A percentile compares a stretch with the other conserved stretches of the same genome.
Conservation (phyloP, 2,888 invertebrate species). For the Pegoplata infirma region DNA sequence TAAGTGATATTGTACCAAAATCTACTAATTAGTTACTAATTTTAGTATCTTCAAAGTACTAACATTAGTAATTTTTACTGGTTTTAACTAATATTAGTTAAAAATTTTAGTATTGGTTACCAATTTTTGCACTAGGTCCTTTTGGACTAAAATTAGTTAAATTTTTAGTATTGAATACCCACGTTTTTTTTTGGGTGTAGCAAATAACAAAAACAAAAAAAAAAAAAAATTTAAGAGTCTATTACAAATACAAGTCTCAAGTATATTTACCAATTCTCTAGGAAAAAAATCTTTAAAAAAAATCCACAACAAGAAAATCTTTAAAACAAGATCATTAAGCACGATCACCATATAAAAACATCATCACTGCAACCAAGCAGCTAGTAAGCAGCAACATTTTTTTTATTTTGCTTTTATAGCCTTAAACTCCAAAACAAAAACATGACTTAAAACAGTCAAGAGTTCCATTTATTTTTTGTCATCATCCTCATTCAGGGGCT, state of each 20-base stretch:
- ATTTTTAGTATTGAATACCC: too few relatives aligned
- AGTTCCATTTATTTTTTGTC: slow-evolving; percentile 6
- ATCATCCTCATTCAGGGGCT: too few relatives aligned
- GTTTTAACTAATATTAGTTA: too few relatives aligned
- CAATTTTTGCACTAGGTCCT: too few relatives aligned
- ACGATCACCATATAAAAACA: slow-evolving; percentile 52
- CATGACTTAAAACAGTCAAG: slow-evolving; percentile 34
- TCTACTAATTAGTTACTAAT: too few relatives aligned
- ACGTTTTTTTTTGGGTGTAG: too few relatives aligned
- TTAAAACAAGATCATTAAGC: slow-evolving; percentile 63
- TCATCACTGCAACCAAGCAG: slow-evolving; percentile 28
- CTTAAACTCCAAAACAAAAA: slow-evolving; percentile 36
- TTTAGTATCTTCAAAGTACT: too few relatives aligned
- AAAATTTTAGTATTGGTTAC: too few relatives aligned
- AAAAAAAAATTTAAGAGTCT: slow-evolving; percentile 28
- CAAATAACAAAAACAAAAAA: slow-evolving; percentile 7
- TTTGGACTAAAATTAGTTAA: too few relatives aligned
- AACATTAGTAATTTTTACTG: too few relatives aligned
- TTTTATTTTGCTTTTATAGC: slow-evolving; percentile 28
- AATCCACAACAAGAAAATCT: slow-evolving; percentile 46
- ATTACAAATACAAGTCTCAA: slow-evolving; percentile 69
- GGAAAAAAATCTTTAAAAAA: background rate
- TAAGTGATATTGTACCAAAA: too few relatives aligned
- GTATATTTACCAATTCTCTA: slow-evolving; percentile 70
- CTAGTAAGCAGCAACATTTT: slow-evolving; percentile 20